Evolutionary conservation across 2,797 vertebrate species (phyloP), one percentile per base, ranked within the genome.

Genomic region (Distichodus sexfasciatus): DNA sequence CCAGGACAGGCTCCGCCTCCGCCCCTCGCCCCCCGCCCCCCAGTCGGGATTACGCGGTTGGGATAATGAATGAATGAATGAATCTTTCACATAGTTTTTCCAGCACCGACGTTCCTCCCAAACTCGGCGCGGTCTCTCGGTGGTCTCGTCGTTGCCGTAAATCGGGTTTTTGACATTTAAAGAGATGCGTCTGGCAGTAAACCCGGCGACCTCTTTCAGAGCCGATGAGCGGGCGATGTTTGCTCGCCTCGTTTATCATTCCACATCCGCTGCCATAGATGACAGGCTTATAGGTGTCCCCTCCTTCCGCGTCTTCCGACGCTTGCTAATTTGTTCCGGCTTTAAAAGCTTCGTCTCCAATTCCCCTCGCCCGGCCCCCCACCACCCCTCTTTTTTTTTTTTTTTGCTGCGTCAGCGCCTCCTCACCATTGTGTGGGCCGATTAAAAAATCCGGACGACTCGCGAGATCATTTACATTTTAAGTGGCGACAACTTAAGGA

Each of bases 171-270:
- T 46, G 60, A 53, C 75, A 59, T 76, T 59, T 53, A 28, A 47
- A 35, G 29, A 14, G 51, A 63, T 63, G 41, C 19, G 79, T 81
- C 83, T 80, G 67, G 81, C 76, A 78, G 73, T 60, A 68, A 29
- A 74, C 67, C 70, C 80, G 77, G 74, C 72, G 46, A 6, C 64
- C 62, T 82, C 69, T 68, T 76, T 64, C 35, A 35, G 66, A 75
- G 75, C 57, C 79, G 81, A 86, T 72, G 69, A 0, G 69, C 72
- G 59, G n/a, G 58, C 76, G 78, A 82, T 58, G 47, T 41, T 29
- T 66, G 44, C 43, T 82, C 71, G 67, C 68, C 75, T 76, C 76
- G 80, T 87, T 86, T 83, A 80, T 85, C 84, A 78, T 61, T 69
- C 47, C 61, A 46, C 77, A 77, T 72, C 77, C 51, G 48, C 21